Base-by-base conservation (phyloP, 2,888 invertebrate species). In the Hyposoter didymator region DNA sequence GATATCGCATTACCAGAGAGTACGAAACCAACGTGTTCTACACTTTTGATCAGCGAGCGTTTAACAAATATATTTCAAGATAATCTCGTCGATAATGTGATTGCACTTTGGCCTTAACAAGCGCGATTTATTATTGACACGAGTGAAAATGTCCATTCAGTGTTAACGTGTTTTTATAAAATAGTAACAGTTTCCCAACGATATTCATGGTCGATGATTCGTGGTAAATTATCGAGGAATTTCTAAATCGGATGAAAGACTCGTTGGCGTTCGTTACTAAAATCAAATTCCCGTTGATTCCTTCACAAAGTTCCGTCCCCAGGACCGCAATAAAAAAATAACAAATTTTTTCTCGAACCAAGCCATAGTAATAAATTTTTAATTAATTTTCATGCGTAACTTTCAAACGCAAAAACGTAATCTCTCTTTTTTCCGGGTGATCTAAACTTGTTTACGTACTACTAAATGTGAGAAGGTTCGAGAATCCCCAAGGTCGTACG, bases 1-100 rank as follows among this genome's bases (percentile, higher is more conserved):
- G 32, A 72, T 52, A 72, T 47, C 32, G 49, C 32, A 52, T 72
- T 47, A 32, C 72, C 28, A 14, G 22, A 67, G 43, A 14, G 14
- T 67, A 6, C 19, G 35, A 10, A 64, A 64, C 64, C 17, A 32
- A 6, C 12, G 10, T 22, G 22, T 2, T 59, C 59, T 3, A 59
- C 59, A 14, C 43, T 67, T 67, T 39, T 67, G 22, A 17, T 22
- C 45, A 28, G n/a, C 45, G 67, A 39, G 67, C 45, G 45, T 45
- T 19, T 67, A 5, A 28, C 59, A 59, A 28, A 59, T 14, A 59
- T 28, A 5, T 28, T 28, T 28, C 0, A 12, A 59, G 0, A 59
- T 59, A 22, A 59, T 59, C 59, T 59, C 14, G 59, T 59, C 14
- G 14, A 22, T 59, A 17, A 14, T 22, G 67, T 67, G n/a, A 45